A percentile compares a stretch with the other conserved stretches of the same genome.
These are phyloP conservation scores for Bombus impatiens DNA, from an alignment of 1,140 invertebrate genomes.

Conservation along the genomic window DNA sequence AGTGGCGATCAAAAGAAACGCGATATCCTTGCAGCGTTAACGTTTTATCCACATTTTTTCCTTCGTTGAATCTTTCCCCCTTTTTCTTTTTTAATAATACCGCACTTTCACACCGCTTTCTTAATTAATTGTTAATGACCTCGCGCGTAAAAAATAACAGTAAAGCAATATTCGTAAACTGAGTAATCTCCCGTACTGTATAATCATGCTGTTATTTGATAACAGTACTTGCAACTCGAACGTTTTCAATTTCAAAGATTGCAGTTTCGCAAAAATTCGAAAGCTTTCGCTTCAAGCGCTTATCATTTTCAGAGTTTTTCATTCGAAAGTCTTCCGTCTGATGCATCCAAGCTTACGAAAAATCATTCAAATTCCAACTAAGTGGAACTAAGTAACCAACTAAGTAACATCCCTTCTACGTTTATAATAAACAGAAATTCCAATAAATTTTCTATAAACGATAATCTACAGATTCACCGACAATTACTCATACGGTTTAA, in stretches of 20 bases:
- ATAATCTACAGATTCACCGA: neutral
- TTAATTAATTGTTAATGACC: neutral
- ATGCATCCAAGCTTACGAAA: no score
- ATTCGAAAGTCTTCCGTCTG: no score
- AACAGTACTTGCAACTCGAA: neutral
- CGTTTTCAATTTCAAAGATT: no score
- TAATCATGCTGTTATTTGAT: no score
- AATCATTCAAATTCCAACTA: no score
- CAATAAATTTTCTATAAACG: neutral
- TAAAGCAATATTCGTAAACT: neutral
- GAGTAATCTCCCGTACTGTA: no score
- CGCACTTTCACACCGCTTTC: neutral
- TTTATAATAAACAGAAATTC: neutral
- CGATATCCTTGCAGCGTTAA: constrained; percentile 19
- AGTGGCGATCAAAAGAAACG: constrained; percentile 27
- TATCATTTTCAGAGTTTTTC: no score
- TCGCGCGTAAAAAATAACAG: neutral
- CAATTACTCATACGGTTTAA: neutral
- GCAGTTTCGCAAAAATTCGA: neutral
- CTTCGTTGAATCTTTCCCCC: no score
- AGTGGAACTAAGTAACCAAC: no score
- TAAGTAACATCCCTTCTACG: no score
- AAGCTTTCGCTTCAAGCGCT: no score
- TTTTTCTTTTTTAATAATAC: neutral
- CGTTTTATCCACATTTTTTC: neutral